These are phyloP conservation scores for Porites evermanni DNA, from an alignment of 92 coral and sea anemone species.

Conservation along the genomic window DNA sequence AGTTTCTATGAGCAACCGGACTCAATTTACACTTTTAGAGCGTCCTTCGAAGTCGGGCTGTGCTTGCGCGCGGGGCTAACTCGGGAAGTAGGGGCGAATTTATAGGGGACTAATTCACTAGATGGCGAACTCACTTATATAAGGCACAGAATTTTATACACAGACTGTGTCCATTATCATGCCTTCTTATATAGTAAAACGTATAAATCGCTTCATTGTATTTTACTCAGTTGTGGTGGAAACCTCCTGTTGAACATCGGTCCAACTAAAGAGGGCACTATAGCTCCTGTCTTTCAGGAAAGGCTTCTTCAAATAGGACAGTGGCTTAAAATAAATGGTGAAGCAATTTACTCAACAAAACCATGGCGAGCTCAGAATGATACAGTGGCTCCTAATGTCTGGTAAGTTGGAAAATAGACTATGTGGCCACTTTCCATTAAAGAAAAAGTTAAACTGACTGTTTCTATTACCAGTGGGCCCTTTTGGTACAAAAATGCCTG, in stretches of 20 bases:
- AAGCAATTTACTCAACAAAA: constrained; percentile 76
- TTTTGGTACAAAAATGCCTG: no score
- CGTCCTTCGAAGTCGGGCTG: no score
- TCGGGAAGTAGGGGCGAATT: no score
- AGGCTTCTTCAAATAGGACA: constrained; percentile 85
- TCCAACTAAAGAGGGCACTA: constrained; percentile 85
- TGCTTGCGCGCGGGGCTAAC: no score
- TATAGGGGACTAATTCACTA: no score
- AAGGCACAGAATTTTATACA: no score
- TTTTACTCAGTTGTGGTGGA: constrained; percentile 87
- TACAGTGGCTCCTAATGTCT: constrained; percentile 68
- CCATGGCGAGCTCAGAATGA: constrained; percentile 94
- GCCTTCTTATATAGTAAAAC: background rate
- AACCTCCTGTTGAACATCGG: constrained; percentile 86
- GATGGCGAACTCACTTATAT: no score
- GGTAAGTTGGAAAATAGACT: constrained; percentile 51
- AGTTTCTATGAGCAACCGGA: no score
- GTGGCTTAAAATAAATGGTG: constrained; percentile 89
- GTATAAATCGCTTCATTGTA: background rate
- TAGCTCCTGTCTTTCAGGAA: constrained; percentile 88
- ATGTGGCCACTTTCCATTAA: background rate
- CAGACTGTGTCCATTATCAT: background rate
- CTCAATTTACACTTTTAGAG: no score
- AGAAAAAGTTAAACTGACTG: background rate
- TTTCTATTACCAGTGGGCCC: no score